phyloP scores from a whole-genome alignment of 2,888 invertebrate genomes.

The Cosmia trapezina region DNA sequence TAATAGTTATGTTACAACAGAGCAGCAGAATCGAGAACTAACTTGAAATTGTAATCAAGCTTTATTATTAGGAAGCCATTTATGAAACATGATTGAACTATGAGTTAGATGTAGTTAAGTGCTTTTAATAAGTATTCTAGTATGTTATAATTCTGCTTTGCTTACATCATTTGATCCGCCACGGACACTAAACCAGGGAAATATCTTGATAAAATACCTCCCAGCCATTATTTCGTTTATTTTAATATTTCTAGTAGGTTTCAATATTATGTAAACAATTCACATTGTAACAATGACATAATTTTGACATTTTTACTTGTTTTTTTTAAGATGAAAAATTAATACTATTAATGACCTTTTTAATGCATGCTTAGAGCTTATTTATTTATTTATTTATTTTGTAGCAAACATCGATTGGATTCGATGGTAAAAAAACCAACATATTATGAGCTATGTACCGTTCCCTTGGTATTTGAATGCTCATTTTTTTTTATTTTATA shows the following conservation, averaged over 20 bases:
- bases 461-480: too few species aligned
- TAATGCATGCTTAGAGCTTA: slow-evolving; percentile 38
- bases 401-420: slow-evolving; percentile 6
- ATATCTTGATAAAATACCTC: slow-evolving; percentile 75
- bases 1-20: slow-evolving; percentile 80
- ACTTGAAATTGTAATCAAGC: slow-evolving; percentile 66
- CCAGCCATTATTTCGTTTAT: slow-evolving; percentile 73
- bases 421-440: slow-evolving; percentile 23
- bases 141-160: slow-evolving; percentile 40
- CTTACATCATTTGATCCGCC: slow-evolving; percentile 56
- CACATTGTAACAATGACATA: slow-evolving; percentile 44
- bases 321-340: slow-evolving; percentile 30
- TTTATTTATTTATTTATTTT: slow-evolving; percentile 11
- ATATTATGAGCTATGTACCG: slow-evolving; percentile 6
- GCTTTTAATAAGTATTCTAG: slow-evolving; percentile 16
- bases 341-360: slow-evolving; percentile 39
- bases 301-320: slow-evolving; percentile 48
- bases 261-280: slow-evolving; percentile 57
- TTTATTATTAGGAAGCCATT: slow-evolving; percentile 69
- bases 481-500: too few species aligned
- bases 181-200: slow-evolving; percentile 76
- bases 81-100: slow-evolving; percentile 56
- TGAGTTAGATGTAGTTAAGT: slow-evolving; percentile 29
- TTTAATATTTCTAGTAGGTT: slow-evolving; percentile 34
- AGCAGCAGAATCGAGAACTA: slow-evolving; percentile 62